Evolutionary conservation across 2,797 vertebrate species (phyloP).

Genomic region (Peromyscus aztecus): DNA sequence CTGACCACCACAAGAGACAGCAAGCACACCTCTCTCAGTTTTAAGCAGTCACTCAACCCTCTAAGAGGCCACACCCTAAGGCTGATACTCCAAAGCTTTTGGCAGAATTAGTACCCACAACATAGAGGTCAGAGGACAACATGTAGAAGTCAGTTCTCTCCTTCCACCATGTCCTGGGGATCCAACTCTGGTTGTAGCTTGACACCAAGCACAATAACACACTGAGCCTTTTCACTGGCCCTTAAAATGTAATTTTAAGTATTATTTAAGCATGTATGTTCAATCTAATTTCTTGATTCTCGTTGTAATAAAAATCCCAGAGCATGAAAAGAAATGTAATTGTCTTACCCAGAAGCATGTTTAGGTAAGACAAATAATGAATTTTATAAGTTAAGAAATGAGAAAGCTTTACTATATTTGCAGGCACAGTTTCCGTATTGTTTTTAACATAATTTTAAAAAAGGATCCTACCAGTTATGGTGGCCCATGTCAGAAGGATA

Average conservation of each 20-base stretch:
- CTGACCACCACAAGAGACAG: too few relatives aligned
- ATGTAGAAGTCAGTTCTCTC: not conserved
- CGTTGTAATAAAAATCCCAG: not conserved
- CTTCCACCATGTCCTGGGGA: not conserved
- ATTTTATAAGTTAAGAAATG: conserved; percentile 30
- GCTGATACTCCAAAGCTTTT: too few relatives aligned
- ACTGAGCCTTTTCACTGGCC: not conserved
- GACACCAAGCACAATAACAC: not conserved
- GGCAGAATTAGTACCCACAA: too few relatives aligned
- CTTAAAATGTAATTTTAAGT: not conserved
- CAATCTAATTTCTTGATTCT: not conserved
- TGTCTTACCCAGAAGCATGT: not conserved
- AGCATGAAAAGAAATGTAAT: not conserved
- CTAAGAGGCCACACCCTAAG: too few relatives aligned
- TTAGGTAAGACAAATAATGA: conserved; percentile 40
- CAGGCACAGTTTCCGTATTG: not conserved
- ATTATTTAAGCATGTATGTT: not conserved
- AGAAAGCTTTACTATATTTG: conserved; percentile 45
- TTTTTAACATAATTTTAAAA: not conserved
- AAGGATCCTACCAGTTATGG: not conserved
- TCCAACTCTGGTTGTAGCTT: not conserved
- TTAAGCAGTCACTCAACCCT: too few relatives aligned
- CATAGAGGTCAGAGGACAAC: not conserved
- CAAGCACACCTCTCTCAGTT: too few relatives aligned
- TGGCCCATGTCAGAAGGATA: not conserved